Percentiles rank a stretch among this genome's conserved stretches.
These are phyloP conservation scores for Aurelia sp. DNA, from an alignment of 30 jellyfish, hydroid and myxozoan genomes.

Conservation along the genomic window DNA sequence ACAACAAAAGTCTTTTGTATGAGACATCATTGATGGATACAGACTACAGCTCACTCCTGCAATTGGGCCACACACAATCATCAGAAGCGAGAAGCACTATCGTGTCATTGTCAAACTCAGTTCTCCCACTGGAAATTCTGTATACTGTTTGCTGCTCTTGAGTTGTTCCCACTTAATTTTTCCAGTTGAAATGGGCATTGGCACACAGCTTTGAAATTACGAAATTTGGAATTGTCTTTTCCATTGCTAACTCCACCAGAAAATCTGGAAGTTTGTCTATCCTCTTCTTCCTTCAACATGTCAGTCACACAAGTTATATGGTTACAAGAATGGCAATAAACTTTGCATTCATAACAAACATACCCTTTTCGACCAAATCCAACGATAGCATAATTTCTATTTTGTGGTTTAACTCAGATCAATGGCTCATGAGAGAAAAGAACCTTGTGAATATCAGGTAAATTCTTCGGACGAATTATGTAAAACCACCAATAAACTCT, in stretches of 20 bases:
- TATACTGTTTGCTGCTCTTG: constrained; percentile 4
- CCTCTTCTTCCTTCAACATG: constrained; percentile 6
- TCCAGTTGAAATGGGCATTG: not conserved
- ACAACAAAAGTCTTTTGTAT: too few relatives aligned
- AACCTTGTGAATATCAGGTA: constrained; percentile 1
- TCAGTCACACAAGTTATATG: constrained; percentile 17
- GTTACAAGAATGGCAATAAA: constrained; percentile 11
- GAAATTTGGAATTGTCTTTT: not conserved
- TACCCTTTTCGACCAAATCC: constrained; percentile 24
- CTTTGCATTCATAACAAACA: constrained; percentile 19
- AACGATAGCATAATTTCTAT: constrained; percentile 23
- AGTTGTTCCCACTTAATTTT: constrained; percentile 7
- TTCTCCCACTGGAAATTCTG: not conserved
- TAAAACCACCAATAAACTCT: too few relatives aligned
- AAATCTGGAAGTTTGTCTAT: constrained; percentile 11
- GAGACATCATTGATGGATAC: not conserved
- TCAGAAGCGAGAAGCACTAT: not conserved
- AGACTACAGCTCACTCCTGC: not conserved
- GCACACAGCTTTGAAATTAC: not conserved
- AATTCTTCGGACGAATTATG: too few relatives aligned
- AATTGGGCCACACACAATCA: not conserved
- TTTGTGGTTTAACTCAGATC: not conserved
- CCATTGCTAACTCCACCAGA: not conserved
- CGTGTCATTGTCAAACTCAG: not conserved
- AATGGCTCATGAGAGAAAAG: not conserved